These are phyloP conservation scores for Calidris pygmaea DNA, from an alignment of 2,113 vertebrate species.

Conservation along the genomic window DNA sequence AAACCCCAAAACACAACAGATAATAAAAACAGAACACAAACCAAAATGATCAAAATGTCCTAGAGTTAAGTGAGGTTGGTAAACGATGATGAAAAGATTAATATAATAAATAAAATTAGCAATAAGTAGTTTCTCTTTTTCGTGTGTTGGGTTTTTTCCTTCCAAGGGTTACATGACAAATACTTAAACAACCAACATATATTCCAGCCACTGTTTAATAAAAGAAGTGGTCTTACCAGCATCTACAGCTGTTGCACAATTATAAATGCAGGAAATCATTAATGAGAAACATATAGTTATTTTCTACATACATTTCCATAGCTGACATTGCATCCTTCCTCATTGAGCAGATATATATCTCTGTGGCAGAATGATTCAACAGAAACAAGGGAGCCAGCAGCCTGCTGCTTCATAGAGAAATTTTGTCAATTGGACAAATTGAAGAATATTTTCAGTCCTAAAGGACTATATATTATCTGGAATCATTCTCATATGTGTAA, in stretches of 20 bases:
- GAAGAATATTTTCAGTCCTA: not conserved
- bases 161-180: not conserved
- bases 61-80: not conserved
- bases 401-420: not conserved
- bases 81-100: not conserved
- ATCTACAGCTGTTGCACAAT: not conserved
- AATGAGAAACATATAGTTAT: not conserved
- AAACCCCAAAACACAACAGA: not conserved
- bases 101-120: not conserved
- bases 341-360: not conserved
- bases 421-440: not conserved
- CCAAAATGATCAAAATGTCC: not conserved
- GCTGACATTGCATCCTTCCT: not conserved
- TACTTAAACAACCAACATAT: not conserved
- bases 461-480: not conserved
- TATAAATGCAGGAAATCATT: not conserved
- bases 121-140: not conserved
- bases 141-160: not conserved
- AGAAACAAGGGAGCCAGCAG: not conserved
- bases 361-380: not conserved
- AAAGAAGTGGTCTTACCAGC: not conserved
- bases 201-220: not conserved
- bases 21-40: not conserved
- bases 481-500: not conserved
- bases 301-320: not conserved